Base-by-base conservation (phyloP, 2,888 invertebrate species). In the Argyresthia goedartella region DNA sequence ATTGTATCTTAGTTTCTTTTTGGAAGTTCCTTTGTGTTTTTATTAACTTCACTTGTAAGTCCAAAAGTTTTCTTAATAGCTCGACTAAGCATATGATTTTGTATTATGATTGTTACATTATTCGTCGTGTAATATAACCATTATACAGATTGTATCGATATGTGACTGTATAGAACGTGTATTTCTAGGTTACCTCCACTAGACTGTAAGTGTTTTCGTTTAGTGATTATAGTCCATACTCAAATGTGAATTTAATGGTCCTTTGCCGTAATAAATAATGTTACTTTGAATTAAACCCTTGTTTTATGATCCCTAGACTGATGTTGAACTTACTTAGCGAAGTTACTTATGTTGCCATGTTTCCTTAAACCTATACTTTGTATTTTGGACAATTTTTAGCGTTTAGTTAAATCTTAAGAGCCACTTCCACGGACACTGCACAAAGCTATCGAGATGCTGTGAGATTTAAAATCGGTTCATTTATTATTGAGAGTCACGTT, bases 191-290 rank as follows among this genome's bases (percentile, higher is more conserved):
- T 72, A 76, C 63, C 64, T 77, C 66, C 60, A 62, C 60, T 59
- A 60, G 71, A 70, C 67, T 52, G 51, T 82, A 81, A 81, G 79
- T 68, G 77, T 81, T 81, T 78, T 74, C 66, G 63, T 76, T 50
- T 80, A 79, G 79, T 73, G 65, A 70, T 66, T 72, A 73, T 66
- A 67, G 63, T 79, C 76, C 81, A 82, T 81, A 82, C 81, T 82
- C 79, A 69, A 50, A 69, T 65, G 71, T 78, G 81, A 79, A 78
- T 78, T 81, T 79, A 76, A 67, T 71, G 69, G 69, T 77, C 69
- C 69, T 62, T 67, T 74, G 76, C 72, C 56, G 56, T 66, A 65
- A 65, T 75, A 74, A 69, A 60, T 63, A 63, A 48, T 73, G 67
- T 64, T 71, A 62, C 60, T 68, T 69, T 70, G 63, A 62, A 63